Evolutionary conservation across 2,888 invertebrate species (phyloP).

Genomic region (Archips xylosteana): DNA sequence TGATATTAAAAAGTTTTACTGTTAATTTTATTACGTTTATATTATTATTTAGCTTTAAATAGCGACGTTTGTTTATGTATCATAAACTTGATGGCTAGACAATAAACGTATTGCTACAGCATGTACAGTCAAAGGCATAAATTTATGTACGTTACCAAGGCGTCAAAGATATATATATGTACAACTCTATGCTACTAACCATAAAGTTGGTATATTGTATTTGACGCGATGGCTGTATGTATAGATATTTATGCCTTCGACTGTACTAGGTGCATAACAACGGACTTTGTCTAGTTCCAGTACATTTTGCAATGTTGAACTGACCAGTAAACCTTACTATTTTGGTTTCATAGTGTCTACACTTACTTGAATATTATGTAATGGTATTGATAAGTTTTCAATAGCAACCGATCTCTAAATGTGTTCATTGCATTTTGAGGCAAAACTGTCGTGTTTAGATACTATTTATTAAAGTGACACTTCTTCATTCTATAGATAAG

Average conservation of each 20-base stretch:
- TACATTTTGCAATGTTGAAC: constrained; percentile 24
- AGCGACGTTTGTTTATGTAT: constrained; percentile 8
- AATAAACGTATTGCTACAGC: neutral
- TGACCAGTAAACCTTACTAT: constrained; percentile 11
- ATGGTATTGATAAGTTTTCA: neutral
- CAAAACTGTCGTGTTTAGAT: neutral
- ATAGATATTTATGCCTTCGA: too few species aligned
- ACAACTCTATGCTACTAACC: too few species aligned
- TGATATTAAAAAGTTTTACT: constrained; percentile 42
- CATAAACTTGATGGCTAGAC: constrained; percentile 5
- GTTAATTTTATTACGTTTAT: constrained; percentile 6
- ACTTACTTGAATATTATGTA: neutral
- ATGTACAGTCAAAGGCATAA: neutral
- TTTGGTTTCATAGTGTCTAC: constrained; percentile 13
- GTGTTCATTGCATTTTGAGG: constrained; percentile 14
- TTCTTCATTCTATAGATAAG: neutral
- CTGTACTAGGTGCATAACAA: neutral
- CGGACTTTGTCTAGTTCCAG: neutral
- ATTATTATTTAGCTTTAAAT: constrained; percentile 12
- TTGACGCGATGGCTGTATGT: too few species aligned
- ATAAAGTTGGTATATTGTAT: too few species aligned
- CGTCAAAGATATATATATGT: too few species aligned
- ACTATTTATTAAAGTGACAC: neutral
- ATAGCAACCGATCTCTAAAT: constrained; percentile 9
- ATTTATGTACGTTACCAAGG: too few species aligned